Base-by-base conservation (phyloP, 2,113 vertebrate species). In the Thunnus thynnus region DNA sequence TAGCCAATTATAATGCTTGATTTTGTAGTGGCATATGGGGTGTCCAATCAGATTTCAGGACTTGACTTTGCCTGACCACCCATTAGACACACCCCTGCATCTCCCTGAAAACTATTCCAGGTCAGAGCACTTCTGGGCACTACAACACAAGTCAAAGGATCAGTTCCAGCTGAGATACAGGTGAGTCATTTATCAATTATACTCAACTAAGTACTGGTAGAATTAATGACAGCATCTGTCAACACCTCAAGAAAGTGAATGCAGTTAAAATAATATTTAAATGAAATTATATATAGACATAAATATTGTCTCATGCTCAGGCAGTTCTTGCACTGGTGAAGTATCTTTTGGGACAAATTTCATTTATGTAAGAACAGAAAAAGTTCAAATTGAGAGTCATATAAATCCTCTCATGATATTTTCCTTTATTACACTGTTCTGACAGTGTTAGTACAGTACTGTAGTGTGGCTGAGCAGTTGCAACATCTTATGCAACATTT, bases 21-120 rank as follows among this genome's bases (percentile, higher is more conserved):
- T 36, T 57, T 56, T 77, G 17, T 50, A 5, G 16, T 25, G 6
- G n/a, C 14, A 52, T 20, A 12, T 18, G 2, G 10, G 3, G 36
- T 0, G 12, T 41, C 51, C 66, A 71, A 71, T 83, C 64, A 46
- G 6, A 32, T 67, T 54, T 62, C 1, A 50, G 56, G 73, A 65
- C 65, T 52, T 69, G 56, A 51, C 48, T 18, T 73, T 13, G 68
- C 62, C 55, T 72, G 46, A 20, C 58, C 72, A 47, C 7, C 12
- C 20, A 14, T 67, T n/a, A 20, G 41, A 72, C 77, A 89, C 85
- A 63, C 51, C 77, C 57, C 55, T 72, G 55, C 57, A 47, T 27
- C 17, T 44, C 47, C 65, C 1, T 41, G 10, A 41, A 22, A 61
- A 20, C 13, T 65, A n/a, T 12, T 64, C 11, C 1, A 75, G 48